Conservation (phyloP, 2,888 invertebrate species). For the Epirrita christyi region DNA sequence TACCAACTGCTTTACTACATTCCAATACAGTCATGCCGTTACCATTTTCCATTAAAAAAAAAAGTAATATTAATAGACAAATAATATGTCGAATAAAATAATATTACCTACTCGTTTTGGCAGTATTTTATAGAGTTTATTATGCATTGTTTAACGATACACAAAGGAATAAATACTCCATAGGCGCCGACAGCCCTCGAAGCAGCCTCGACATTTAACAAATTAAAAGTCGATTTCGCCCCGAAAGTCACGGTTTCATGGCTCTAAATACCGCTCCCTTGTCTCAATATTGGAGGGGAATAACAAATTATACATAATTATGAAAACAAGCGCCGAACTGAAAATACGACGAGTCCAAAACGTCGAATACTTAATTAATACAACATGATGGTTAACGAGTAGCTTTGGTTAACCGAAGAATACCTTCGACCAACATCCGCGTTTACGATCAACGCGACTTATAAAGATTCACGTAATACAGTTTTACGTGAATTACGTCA, state of each 20-base stretch:
- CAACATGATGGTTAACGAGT: conserved; percentile 57
- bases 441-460: conserved; percentile 9
- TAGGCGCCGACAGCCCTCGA: conserved; percentile 39
- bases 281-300: conserved; percentile 17
- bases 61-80: conserved; percentile 43
- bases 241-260: conserved; percentile 25
- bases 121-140: conserved; percentile 47
- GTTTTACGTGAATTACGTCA: conserved; percentile 29
- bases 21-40: conserved; percentile 58
- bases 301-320: conserved; percentile 4
- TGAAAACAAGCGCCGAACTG: conserved; percentile 41
- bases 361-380: conserved; percentile 55
- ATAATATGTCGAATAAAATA: conserved; percentile 41
- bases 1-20: conserved; percentile 44
- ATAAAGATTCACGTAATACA: conserved; percentile 29
- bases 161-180: conserved; percentile 44
- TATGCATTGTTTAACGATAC: conserved; percentile 53
- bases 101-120: conserved; percentile 39
- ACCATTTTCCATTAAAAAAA: conserved; percentile 39
- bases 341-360: conserved; percentile 43
- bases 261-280: conserved; percentile 24
- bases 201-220: conserved; percentile 40
- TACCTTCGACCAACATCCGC: conserved; percentile 41
- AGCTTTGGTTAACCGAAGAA: conserved; percentile 57
- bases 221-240: conserved; percentile 42